These are phyloP conservation scores for Cephus rjabovi DNA, from an alignment of 2,888 invertebrate genomes.

Conservation along the genomic window DNA sequence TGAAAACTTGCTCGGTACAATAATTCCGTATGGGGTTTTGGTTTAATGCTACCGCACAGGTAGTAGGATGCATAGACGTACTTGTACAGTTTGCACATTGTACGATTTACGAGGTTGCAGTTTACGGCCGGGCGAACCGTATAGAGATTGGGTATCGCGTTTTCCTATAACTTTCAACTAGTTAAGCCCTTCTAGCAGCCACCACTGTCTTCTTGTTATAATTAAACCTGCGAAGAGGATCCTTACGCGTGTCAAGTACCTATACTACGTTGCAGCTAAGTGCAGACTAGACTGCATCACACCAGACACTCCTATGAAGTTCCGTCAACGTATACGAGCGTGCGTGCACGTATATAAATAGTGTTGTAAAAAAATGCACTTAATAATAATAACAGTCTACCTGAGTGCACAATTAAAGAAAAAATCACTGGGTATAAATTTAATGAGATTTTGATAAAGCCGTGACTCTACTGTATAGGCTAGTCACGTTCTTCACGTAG, in stretches of 20 bases:
- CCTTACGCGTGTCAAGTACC: not conserved
- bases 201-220: not conserved
- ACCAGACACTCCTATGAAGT: not conserved
- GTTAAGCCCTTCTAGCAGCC: not conserved
- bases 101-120: constrained; percentile 30
- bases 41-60: not conserved
- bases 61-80: not conserved
- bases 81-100: constrained; percentile 28
- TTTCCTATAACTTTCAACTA: constrained; percentile 10
- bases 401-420: not conserved
- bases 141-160: constrained; percentile 25
- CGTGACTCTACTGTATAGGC: not conserved
- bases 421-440: not conserved
- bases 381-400: not conserved
- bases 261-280: not conserved
- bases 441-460: not conserved
- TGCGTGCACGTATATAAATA: not conserved
- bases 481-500: not conserved
- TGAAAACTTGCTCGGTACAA: constrained; percentile 31
- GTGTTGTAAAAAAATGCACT: not conserved
- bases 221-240: not conserved
- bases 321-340: not conserved
- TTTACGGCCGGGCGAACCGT: constrained; percentile 19
- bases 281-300: not conserved
- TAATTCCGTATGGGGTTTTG: not conserved